A percentile compares a stretch with the other conserved stretches of the same genome.
These are phyloP conservation scores for Drosophila ogumai DNA, from an alignment of 1,140 invertebrate species.

Conservation along the genomic window DNA sequence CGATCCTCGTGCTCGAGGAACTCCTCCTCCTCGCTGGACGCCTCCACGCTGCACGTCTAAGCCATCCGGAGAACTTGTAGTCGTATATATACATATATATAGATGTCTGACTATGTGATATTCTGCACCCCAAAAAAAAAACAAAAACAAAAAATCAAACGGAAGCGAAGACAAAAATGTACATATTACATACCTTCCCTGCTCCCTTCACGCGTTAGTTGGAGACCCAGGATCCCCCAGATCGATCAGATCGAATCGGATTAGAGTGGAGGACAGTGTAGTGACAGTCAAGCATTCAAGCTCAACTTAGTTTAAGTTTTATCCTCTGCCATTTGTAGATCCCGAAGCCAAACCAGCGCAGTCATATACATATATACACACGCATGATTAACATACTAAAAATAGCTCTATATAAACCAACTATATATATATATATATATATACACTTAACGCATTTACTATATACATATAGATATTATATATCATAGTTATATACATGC, in stretches of 20 bases:
- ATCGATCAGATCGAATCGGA: slow-evolving; percentile 43
- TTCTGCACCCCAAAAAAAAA: slow-evolving; percentile 69
- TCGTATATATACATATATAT: slow-evolving; percentile 58
- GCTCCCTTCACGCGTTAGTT: slow-evolving; percentile 19
- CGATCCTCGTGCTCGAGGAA: slow-evolving; percentile 37
- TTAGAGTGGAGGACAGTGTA: neutral
- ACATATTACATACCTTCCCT: slow-evolving; percentile 31
- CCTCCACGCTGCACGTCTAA: slow-evolving; percentile 72
- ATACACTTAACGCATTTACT: slow-evolving; percentile 53
- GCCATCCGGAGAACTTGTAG: slow-evolving; percentile 63
- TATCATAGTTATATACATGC: slow-evolving; percentile 61
- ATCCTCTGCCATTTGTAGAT: slow-evolving; percentile 57
- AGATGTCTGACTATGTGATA: slow-evolving; percentile 81
- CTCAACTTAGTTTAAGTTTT: slow-evolving; percentile 77
- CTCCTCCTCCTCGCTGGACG: slow-evolving; percentile 48
- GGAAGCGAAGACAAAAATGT: slow-evolving; percentile 19
- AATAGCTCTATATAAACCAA: slow-evolving; percentile 42
- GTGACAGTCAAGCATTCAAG: slow-evolving; percentile 39
- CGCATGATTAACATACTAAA: slow-evolving; percentile 33
- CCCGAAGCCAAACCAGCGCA: slow-evolving; percentile 52
- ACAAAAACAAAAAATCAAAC: slow-evolving; percentile 12
- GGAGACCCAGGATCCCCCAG: slow-evolving; percentile 8
- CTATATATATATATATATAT: slow-evolving; percentile 49
- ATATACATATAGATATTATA: slow-evolving; percentile 43
- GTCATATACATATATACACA: slow-evolving; percentile 28